Percentiles rank a stretch among this genome's conserved stretches.
These are phyloP conservation scores for Gymnogyps californianus DNA, from an alignment of 2,113 vertebrate species.

Conservation along the genomic window DNA sequence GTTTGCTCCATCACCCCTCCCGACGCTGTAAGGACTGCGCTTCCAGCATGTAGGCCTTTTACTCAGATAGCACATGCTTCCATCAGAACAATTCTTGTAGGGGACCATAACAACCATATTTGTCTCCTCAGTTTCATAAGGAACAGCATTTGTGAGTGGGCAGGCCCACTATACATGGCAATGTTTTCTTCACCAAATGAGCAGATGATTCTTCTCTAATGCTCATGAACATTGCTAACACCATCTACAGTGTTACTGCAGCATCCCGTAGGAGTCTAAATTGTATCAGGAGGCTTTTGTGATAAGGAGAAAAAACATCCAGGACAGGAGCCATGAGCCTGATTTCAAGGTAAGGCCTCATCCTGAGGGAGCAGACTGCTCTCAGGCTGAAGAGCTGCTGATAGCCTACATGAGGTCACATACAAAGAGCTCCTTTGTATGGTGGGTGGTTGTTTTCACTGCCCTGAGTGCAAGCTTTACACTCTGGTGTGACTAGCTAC, in stretches of 20 bases:
- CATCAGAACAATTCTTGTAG: not conserved
- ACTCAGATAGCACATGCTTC: not conserved
- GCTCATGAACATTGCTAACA: not conserved
- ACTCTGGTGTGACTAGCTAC: not conserved
- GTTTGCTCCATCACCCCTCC: not conserved
- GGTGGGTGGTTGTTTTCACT: not conserved
- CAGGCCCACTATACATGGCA: not conserved
- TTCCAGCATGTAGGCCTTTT: not conserved
- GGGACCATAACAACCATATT: not conserved
- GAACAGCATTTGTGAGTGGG: not conserved
- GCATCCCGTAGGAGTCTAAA: not conserved
- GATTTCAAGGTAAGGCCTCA: not conserved
- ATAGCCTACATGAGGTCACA: not conserved
- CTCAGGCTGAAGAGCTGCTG: not conserved
- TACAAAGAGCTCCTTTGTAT: constrained; percentile 14
- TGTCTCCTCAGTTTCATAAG: not conserved
- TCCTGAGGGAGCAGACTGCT: not conserved
- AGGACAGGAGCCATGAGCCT: not conserved
- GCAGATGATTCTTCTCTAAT: not conserved
- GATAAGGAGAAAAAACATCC: not conserved
- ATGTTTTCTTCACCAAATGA: not conserved
- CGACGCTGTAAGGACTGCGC: accelerated
- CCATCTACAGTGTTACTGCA: not conserved
- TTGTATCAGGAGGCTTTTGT: not conserved
- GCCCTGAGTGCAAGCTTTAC: not conserved